Evolutionary conservation across 2,797 vertebrate genomes (phyloP).

Genomic region (Acanthurus leucopareius): DNA sequence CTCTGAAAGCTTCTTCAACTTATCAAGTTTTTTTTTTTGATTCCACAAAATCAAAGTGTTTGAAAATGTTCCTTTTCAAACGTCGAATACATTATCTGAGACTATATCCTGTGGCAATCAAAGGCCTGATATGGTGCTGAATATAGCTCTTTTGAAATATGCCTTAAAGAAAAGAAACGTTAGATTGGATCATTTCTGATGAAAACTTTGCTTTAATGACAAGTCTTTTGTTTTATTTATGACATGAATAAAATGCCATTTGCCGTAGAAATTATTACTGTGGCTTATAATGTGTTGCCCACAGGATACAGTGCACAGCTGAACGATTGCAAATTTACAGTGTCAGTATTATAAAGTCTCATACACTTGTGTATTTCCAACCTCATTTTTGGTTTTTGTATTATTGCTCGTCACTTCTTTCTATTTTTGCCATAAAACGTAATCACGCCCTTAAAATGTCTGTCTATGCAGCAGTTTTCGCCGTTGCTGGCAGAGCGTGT

Average conservation of each 20-base stretch:
- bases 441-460: background rate
- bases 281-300: background rate
- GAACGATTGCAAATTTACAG: background rate
- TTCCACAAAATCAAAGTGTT: slow-evolving; percentile 32
- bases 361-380: background rate
- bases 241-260: slow-evolving; percentile 10
- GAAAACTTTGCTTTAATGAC: slow-evolving; percentile 22
- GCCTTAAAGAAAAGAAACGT: slow-evolving; percentile 29
- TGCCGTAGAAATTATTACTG: slow-evolving; percentile 21
- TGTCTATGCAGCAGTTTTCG: background rate
- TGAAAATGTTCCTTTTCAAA: slow-evolving; percentile 40
- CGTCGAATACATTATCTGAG: slow-evolving; percentile 32
- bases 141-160: slow-evolving; percentile 32
- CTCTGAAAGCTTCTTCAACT: slow-evolving; percentile 1
- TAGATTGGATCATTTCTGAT: slow-evolving; percentile 16
- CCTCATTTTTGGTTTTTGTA: background rate
- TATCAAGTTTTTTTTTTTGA: slow-evolving; percentile 42
- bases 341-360: background rate
- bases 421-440: background rate
- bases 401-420: background rate
- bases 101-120: slow-evolving; percentile 15
- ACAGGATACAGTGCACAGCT: background rate
- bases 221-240: slow-evolving; percentile 32
- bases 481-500: background rate
- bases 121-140: slow-evolving; percentile 17